Base-by-base conservation (phyloP, 2,888 invertebrate genomes). In the Leucophenga montana region DNA sequence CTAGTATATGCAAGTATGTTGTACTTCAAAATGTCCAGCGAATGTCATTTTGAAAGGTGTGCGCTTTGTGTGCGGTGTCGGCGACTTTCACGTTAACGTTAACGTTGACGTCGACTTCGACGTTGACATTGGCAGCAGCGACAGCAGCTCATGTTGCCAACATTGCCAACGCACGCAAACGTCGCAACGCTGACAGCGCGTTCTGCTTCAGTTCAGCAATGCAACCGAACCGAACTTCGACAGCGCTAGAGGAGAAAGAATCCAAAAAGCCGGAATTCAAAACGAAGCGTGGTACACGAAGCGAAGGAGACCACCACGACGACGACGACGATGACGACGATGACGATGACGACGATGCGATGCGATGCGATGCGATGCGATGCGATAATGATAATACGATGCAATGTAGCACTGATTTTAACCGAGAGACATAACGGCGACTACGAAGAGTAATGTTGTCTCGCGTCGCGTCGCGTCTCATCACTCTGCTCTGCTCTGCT, bases 11-110 rank as follows among this genome's bases (percentile, higher is more conserved):
- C 76, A 65, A 75, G 80, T 73, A 76, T 75, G 83, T 76, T 61
- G 50, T 54, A 53, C 44, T 39, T 59, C 50, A 57, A 20, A 57
- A 57, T 27, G 27, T 57, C 27, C 57, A 77, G 74, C 80, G 74
- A 73, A 79, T 77, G 77, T 74, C 72, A 79, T 79, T 80, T 80
- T 71, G 79, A 80, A 78, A 78, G 75, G 77, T 80, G 78, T 74
- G 71, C 71, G 39, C 39, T 39, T 39, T 39, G 18, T 33, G 18
- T 39, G 39, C 61, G 67, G 64, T 70, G 71, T 70, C 64, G 22
- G 27, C 27, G 14, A 66, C 70, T 54, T 75, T 78, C 68, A 67
- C 76, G 70, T 66, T 75, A 73, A 73, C 78, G 80, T 78, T 75
- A 79, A 53, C 22, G 20, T 13, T 56, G 56, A 22, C 13, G 56